Conservation (phyloP, 2,113 vertebrate genomes). For the Oreochromis tanganicae region DNA sequence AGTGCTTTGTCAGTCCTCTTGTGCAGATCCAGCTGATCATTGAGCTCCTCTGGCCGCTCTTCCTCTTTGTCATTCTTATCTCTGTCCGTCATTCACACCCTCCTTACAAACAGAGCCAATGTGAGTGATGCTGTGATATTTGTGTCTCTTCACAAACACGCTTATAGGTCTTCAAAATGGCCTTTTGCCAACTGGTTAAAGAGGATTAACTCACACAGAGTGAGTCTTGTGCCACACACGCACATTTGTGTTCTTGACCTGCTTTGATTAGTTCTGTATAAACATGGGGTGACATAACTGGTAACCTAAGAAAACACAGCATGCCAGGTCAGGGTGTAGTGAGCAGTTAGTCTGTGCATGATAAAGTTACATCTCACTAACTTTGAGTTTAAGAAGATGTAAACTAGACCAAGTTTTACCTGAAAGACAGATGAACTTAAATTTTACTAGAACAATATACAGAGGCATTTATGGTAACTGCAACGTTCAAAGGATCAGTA, state of each 20-base stretch:
- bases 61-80: conserved; percentile 88
- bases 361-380: neutral
- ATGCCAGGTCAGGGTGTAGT: neutral
- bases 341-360: neutral
- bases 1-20: neutral
- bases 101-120: conserved; percentile 80
- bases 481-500: neutral
- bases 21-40: conserved; percentile 81
- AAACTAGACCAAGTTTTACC: neutral
- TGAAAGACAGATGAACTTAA: neutral
- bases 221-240: conserved; percentile 8
- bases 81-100: conserved; percentile 81
- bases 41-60: conserved; percentile 88
- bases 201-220: conserved; percentile 50
- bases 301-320: neutral
- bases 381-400: neutral
- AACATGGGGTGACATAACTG: neutral
- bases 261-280: neutral
- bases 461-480: neutral
- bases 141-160: neutral
- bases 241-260: conserved; percentile 1
- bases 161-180: neutral
- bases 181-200: conserved; percentile 21
- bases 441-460: neutral
- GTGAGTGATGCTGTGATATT: conserved; percentile 66